Evolutionary conservation across 2,113 vertebrate genomes (phyloP).

Genomic region (Polypterus senegalus): DNA sequence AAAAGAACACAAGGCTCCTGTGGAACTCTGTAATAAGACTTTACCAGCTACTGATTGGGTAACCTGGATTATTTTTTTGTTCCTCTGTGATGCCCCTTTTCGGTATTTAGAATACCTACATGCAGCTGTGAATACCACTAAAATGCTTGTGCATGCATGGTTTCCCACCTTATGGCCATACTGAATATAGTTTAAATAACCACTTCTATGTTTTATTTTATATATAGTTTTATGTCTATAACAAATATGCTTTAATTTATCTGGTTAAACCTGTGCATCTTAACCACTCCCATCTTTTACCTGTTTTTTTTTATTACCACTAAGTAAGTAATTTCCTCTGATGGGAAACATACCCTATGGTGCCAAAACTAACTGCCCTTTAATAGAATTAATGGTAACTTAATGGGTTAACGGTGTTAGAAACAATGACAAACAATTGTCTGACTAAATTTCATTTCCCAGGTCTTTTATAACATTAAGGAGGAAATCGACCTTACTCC

Average conservation of each 20-base stretch:
- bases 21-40: too few species aligned
- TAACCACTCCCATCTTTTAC: constrained; percentile 1
- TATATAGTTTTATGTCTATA: not conserved
- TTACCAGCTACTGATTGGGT: too few species aligned
- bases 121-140: too few species aligned
- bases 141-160: too few species aligned
- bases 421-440: constrained; percentile 72
- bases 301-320: not conserved
- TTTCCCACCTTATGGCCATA: too few species aligned
- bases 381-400: constrained; percentile 62
- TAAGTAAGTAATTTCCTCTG: constrained; percentile 1
- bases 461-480: constrained; percentile 79
- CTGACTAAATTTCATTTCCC: constrained; percentile 70
- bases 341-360: constrained; percentile 23
- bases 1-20: too few species aligned
- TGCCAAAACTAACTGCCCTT: constrained; percentile 42
- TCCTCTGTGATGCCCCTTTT: too few species aligned
- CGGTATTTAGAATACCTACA: too few species aligned
- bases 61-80: too few species aligned
- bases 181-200: too few species aligned
- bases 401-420: constrained; percentile 65
- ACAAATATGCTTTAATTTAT: constrained; percentile 1
- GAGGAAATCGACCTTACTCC: constrained; percentile 69
- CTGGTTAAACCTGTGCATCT: constrained; percentile 7
- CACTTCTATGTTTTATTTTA: too few species aligned